A percentile compares a stretch with the other conserved stretches of the same genome.
phyloP scores from a whole-genome alignment of 2,113 vertebrate genomes.

The Catagonus wagneri region DNA sequence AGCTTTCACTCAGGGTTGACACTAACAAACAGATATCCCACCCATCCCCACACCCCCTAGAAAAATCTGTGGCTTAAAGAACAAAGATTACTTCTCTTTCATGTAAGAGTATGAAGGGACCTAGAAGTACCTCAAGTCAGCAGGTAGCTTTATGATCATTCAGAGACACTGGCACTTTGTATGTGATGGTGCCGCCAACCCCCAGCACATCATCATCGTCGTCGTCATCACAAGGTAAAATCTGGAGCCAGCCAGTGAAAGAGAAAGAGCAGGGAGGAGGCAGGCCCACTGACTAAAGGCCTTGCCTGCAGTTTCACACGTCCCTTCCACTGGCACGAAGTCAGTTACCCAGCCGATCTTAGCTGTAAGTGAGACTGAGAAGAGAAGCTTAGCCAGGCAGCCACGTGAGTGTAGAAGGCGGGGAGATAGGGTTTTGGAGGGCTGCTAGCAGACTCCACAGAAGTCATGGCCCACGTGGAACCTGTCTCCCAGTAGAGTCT shows the following conservation, averaged over 20 bases:
- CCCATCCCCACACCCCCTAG: rapidly evolving
- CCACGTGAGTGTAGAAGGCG: background rate
- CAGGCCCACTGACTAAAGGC: background rate
- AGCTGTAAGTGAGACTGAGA: background rate
- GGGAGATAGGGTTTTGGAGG: background rate
- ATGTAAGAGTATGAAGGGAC: background rate
- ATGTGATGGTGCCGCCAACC: background rate
- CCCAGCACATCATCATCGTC: background rate
- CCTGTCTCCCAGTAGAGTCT: background rate
- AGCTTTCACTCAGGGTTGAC: background rate
- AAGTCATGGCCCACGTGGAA: background rate
- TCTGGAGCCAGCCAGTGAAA: background rate
- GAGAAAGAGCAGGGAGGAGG: background rate
- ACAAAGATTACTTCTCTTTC: background rate
- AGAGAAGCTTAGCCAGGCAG: background rate
- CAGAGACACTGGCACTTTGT: background rate
- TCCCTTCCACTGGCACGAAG: background rate
- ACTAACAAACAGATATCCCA: background rate
- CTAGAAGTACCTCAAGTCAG: background rate
- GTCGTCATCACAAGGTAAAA: slow-evolving; percentile 7
- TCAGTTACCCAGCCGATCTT: background rate
- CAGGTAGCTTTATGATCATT: background rate
- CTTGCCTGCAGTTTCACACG: background rate
- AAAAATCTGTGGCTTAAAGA: background rate
- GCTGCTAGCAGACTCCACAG: background rate